phyloP scores from a whole-genome alignment of 2,888 invertebrate species.

The Cistogaster globosa region DNA sequence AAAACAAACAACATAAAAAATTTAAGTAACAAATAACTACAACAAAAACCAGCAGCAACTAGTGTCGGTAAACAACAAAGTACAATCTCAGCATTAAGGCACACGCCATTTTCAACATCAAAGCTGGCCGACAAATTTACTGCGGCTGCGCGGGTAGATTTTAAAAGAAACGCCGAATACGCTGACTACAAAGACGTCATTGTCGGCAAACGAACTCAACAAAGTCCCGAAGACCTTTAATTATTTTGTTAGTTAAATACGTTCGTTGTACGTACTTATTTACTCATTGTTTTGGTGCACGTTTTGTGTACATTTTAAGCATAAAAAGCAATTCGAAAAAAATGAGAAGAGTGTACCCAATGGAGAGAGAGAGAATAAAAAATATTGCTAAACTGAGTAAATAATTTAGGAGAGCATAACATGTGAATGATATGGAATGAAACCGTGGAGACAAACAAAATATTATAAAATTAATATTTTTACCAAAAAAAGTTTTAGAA shows the following conservation, averaged over 20 bases:
- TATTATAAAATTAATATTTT: too few species aligned
- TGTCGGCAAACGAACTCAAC: conserved; percentile 64
- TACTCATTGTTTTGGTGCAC: conserved; percentile 54
- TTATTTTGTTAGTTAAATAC: conserved; percentile 68
- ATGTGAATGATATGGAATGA: too few species aligned
- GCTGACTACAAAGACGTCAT: conserved; percentile 66
- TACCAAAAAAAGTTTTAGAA: too few species aligned
- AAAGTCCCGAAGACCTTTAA: conserved; percentile 68
- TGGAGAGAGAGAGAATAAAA: too few species aligned
- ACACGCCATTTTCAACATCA: conserved; percentile 83
- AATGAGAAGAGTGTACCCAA: not conserved
- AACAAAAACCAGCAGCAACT: conserved; percentile 71
- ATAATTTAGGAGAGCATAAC: too few species aligned
- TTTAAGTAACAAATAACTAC: conserved; percentile 12
- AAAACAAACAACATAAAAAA: conserved; percentile 19
- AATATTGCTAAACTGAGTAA: too few species aligned
- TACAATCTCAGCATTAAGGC: conserved; percentile 83
- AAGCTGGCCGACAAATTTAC: conserved; percentile 82
- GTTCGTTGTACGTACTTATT: conserved; percentile 24
- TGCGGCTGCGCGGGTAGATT: conserved; percentile 81
- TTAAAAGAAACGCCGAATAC: conserved; percentile 77
- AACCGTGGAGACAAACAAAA: too few species aligned
- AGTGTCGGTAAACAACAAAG: conserved; percentile 78
- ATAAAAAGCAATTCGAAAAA: not conserved
- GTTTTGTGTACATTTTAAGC: conserved; percentile 1